Conservation (phyloP, 64 coral and sea anemone species). For the Platygyra sinensis region DNA sequence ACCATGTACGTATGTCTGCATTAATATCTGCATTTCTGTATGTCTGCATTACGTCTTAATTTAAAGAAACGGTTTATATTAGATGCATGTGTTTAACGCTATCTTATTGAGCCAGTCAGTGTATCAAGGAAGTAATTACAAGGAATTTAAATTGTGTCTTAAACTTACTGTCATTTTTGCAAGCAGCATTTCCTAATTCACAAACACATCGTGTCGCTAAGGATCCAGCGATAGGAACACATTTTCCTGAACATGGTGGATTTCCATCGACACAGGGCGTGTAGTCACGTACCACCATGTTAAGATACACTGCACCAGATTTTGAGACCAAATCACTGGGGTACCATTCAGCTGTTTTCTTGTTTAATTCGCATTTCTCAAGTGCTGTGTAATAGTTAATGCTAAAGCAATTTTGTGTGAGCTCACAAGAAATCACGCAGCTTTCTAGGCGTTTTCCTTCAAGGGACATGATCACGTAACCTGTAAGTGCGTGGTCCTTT, state of each 20-base stretch:
- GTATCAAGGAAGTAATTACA: too few species aligned
- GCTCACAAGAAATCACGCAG: constrained; percentile 51
- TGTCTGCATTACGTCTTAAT: too few species aligned
- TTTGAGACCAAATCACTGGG: constrained; percentile 23
- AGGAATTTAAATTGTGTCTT: too few species aligned
- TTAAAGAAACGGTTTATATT: too few species aligned
- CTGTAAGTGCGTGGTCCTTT: constrained; percentile 5
- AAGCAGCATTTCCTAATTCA: not conserved
- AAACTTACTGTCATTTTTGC: constrained; percentile 56
- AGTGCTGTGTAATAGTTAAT: constrained; percentile 54
- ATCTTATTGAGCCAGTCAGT: too few species aligned
- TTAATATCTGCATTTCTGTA: too few species aligned
- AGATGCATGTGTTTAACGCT: too few species aligned
- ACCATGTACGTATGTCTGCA: too few species aligned
- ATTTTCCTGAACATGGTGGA: constrained; percentile 47
- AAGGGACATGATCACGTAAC: constrained; percentile 16
- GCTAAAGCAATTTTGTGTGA: constrained; percentile 47
- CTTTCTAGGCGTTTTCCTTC: constrained; percentile 23
- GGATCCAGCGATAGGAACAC: constrained; percentile 48
- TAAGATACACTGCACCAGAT: constrained; percentile 42
- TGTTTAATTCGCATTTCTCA: constrained; percentile 68
- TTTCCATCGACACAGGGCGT: constrained; percentile 44
- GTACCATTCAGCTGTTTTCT: constrained; percentile 55
- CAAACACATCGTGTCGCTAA: constrained; percentile 41
- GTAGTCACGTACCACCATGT: constrained; percentile 61